Percentiles rank a stretch among this genome's conserved stretches.
Conservation (phyloP, 2,113 vertebrate genomes). For the Laticauda laticaudata region DNA sequence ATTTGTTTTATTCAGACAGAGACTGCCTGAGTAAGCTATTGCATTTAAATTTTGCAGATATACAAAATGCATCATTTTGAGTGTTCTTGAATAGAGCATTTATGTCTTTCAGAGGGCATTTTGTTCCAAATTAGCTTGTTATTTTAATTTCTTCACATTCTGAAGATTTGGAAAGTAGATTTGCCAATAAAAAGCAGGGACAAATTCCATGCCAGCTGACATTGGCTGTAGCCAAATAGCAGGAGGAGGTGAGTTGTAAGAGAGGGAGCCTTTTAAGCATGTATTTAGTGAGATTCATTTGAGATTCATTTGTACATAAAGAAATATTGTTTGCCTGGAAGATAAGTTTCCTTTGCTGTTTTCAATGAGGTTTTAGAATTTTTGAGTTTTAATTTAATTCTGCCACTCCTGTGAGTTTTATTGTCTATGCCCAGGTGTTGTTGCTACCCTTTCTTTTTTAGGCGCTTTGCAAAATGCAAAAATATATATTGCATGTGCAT, state of each 20-base stretch:
- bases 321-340: background rate
- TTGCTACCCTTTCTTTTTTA: background rate
- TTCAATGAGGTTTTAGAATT: background rate
- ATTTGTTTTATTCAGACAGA: background rate
- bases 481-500: background rate
- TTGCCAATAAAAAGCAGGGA: background rate
- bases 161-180: background rate
- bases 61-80: background rate
- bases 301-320: background rate
- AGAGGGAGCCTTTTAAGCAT: background rate
- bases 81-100: background rate
- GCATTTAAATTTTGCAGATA: background rate
- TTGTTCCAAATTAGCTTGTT: background rate
- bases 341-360: background rate
- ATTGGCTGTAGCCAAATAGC: background rate
- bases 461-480: background rate
- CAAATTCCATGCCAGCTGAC: background rate
- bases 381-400: background rate
- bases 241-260: background rate
- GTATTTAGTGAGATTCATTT: background rate
- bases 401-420: background rate
- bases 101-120: background rate
- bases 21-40: background rate
- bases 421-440: background rate
- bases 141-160: background rate